Conservation (phyloP, 2,797 vertebrate genomes). For the Oryzias sinensis region DNA sequence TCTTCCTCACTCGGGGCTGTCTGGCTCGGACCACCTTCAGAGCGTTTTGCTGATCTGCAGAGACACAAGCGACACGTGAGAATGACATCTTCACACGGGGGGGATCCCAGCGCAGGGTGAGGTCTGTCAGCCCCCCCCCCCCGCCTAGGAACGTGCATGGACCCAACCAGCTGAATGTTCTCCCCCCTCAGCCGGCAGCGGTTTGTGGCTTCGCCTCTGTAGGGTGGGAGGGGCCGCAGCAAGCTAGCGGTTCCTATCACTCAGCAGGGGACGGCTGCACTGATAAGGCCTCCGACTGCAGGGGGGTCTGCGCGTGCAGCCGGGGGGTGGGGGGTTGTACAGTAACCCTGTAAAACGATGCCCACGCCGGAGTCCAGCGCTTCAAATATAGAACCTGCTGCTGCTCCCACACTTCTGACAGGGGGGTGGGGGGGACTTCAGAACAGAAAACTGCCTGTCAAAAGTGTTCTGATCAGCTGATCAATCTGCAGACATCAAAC, state of each 20-base stretch:
- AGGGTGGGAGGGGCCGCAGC: slow-evolving; percentile 68
- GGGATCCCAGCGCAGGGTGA: not conserved
- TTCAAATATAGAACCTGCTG: slow-evolving; percentile 66
- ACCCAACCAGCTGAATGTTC: slow-evolving; percentile 23
- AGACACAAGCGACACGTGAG: slow-evolving; percentile 42
- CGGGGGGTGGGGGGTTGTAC: slow-evolving; percentile 21
- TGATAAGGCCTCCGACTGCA: slow-evolving; percentile 72
- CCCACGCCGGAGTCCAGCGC: slow-evolving; percentile 35
- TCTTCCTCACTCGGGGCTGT: slow-evolving; percentile 84
- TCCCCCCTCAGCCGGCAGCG: slow-evolving; percentile 5
- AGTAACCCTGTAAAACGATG: slow-evolving; percentile 66
- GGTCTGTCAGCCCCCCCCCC: slow-evolving; percentile 6
- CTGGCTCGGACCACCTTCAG: slow-evolving; percentile 84
- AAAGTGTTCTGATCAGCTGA: no score
- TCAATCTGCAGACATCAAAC: no score
- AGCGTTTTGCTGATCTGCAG: slow-evolving; percentile 82
- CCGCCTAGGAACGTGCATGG: slow-evolving; percentile 13
- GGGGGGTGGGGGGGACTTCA: not conserved
- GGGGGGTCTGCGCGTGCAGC: slow-evolving; percentile 47
- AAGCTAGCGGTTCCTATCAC: slow-evolving; percentile 65
- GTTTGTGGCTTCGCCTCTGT: slow-evolving; percentile 26
- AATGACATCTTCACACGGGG: slow-evolving; percentile 28
- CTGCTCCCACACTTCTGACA: slow-evolving; percentile 14
- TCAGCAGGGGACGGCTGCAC: slow-evolving; percentile 59
- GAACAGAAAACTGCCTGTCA: no score